Evolutionary conservation across 1,140 invertebrate species (phyloP).

Genomic region (Hesperophylax magnus): DNA sequence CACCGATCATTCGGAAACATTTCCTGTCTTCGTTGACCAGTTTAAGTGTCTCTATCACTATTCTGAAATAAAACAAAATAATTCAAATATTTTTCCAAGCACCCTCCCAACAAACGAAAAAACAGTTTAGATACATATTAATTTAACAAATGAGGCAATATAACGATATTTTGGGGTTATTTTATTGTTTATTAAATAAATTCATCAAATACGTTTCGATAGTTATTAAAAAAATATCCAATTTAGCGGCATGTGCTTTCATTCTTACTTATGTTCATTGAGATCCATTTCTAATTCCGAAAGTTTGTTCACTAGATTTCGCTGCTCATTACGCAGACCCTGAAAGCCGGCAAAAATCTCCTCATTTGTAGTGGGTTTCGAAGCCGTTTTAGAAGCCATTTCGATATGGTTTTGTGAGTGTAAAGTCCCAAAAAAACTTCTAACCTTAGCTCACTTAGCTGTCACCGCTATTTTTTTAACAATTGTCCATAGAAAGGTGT

Average conservation of each 20-base stretch:
- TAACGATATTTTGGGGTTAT: background rate
- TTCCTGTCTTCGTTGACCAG: constrained; percentile 88
- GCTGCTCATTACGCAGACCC: constrained; percentile 87
- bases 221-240: constrained; percentile 7
- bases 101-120: background rate
- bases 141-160: background rate
- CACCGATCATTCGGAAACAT: constrained; percentile 95
- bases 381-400: constrained; percentile 46
- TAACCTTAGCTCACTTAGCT: constrained; percentile 39
- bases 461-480: background rate
- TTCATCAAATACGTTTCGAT: background rate
- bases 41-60: constrained; percentile 95
- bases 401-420: constrained; percentile 7
- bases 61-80: constrained; percentile 75
- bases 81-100: too few relatives aligned
- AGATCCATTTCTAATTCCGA: constrained; percentile 93
- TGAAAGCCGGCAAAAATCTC: constrained; percentile 92
- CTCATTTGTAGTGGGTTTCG: constrained; percentile 74
- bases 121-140: background rate
- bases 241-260: constrained; percentile 41
- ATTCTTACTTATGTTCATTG: constrained; percentile 93
- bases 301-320: constrained; percentile 87
- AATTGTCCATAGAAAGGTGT: background rate
- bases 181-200: too few relatives aligned
- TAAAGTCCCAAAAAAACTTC: constrained; percentile 14